phyloP scores from a whole-genome alignment of 2,797 vertebrate species.

The Phrynocephalus forsythii region DNA sequence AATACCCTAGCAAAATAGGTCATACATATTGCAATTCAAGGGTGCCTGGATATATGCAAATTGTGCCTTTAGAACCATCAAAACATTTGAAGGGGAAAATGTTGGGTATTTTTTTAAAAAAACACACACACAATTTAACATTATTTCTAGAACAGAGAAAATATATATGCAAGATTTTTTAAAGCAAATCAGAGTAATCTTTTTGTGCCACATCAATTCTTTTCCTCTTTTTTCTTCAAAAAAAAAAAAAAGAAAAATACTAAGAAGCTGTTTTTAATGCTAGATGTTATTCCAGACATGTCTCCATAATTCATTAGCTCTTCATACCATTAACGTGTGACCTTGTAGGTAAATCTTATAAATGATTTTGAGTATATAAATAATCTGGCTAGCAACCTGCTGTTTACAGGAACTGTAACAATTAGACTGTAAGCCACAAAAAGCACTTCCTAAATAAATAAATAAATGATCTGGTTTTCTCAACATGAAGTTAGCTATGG shows the following conservation, averaged over 20 bases:
- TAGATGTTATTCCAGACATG: not conserved
- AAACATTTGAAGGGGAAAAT: slow-evolving; percentile 36
- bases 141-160: slow-evolving; percentile 14
- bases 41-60: slow-evolving; percentile 37
- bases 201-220: not conserved
- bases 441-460: not conserved
- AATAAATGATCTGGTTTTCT: not conserved
- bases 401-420: not conserved
- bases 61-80: slow-evolving; percentile 39
- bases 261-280: slow-evolving; percentile 6
- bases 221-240: not conserved
- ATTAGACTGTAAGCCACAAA: not conserved
- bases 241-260: not conserved
- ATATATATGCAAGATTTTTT: slow-evolving; percentile 11
- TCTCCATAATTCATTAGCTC: not conserved
- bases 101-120: not conserved
- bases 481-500: not conserved
- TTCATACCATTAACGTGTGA: not conserved
- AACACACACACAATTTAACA: not conserved
- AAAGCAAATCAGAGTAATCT: not conserved
- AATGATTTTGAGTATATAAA: not conserved
- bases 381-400: not conserved
- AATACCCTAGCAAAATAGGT: slow-evolving; percentile 38
- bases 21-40: not conserved
- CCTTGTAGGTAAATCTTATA: not conserved